These are phyloP conservation scores for Vidua chalybeata DNA, from an alignment of 2,113 vertebrate genomes.

Conservation along the genomic window DNA sequence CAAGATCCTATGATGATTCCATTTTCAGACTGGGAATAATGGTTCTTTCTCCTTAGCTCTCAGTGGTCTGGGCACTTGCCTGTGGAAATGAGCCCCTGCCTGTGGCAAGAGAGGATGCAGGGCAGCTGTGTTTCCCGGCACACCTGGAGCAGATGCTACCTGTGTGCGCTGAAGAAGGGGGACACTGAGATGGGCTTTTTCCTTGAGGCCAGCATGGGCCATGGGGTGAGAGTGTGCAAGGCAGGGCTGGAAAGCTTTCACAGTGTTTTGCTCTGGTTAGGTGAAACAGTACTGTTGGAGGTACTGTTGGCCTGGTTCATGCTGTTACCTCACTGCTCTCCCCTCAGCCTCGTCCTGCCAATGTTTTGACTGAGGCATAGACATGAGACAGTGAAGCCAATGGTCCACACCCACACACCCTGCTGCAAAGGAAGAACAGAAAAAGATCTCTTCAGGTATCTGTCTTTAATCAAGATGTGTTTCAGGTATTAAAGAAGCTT, in stretches of 20 bases:
- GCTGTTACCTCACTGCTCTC: not conserved
- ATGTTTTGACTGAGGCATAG: not conserved
- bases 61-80: not conserved
- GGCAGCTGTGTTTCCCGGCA: not conserved
- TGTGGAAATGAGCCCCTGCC: not conserved
- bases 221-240: rapidly evolving
- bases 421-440: not conserved
- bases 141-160: not conserved
- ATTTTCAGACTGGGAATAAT: not conserved
- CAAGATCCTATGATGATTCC: not conserved
- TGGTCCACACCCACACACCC: rapidly evolving
- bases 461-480: not conserved
- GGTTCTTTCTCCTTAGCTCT: not conserved
- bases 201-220: too few species aligned
- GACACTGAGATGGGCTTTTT: not conserved
- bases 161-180: not conserved
- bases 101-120: not conserved
- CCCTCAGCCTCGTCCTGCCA: not conserved
- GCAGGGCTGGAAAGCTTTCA: not conserved
- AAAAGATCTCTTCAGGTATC: not conserved
- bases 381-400: not conserved
- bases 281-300: not conserved
- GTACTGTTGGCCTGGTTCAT: not conserved
- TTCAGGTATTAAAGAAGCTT: not conserved
- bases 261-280: not conserved